These are phyloP conservation scores for Eilema sororculum DNA, from an alignment of 2,888 invertebrate genomes.

Conservation along the genomic window DNA sequence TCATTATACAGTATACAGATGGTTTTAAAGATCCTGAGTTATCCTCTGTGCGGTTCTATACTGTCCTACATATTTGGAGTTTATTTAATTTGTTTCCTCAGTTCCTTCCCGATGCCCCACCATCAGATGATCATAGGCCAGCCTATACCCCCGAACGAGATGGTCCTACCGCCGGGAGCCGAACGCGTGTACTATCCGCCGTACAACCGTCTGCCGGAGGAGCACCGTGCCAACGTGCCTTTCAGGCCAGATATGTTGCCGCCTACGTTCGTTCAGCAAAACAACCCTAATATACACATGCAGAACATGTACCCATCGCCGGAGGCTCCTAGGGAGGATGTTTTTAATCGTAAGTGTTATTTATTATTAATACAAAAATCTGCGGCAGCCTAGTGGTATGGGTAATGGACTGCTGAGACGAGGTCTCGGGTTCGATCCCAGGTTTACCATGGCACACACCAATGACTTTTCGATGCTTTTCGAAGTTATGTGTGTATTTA, in stretches of 20 bases:
- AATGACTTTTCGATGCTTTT: too few species aligned
- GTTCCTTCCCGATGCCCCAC: conserved; percentile 30
- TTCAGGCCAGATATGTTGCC: conserved; percentile 24
- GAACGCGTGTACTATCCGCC: conserved; percentile 31
- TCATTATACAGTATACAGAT: too few species aligned
- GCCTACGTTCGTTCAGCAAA: conserved; percentile 25
- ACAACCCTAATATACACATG: conserved; percentile 19
- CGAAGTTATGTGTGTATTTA: too few species aligned
- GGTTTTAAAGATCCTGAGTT: too few species aligned
- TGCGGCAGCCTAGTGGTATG: too few species aligned
- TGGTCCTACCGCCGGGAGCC: conserved; percentile 25
- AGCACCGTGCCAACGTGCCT: conserved; percentile 25
- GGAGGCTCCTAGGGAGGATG: conserved; percentile 35
- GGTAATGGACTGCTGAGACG: too few species aligned
- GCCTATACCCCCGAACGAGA: conserved; percentile 24
- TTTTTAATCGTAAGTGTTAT: conserved; percentile 37
- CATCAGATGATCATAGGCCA: conserved; percentile 36
- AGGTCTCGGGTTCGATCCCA: too few species aligned
- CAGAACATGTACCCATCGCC: conserved; percentile 19
- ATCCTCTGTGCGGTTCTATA: too few species aligned
- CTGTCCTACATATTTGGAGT: neutral
- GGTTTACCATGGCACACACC: too few species aligned
- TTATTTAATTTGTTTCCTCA: neutral
- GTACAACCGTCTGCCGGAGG: conserved; percentile 31
- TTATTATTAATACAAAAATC: too few species aligned